Conservation (phyloP, 2,113 vertebrate genomes). For the Natator depressus region DNA sequence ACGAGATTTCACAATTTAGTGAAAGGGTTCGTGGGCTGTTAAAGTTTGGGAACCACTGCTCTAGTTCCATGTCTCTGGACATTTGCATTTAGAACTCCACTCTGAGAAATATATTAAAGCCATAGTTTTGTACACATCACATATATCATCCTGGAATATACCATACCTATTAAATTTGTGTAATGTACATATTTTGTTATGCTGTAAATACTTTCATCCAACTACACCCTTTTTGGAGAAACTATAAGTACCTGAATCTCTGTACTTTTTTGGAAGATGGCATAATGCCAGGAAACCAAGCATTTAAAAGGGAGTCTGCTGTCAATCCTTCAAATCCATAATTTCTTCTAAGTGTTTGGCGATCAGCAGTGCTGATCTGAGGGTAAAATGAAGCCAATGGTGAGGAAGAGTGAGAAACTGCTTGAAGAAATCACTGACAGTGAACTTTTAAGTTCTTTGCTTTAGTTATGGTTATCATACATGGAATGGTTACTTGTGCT, state of each 20-base stretch:
- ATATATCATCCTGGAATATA: background rate
- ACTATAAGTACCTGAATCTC: background rate
- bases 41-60: background rate
- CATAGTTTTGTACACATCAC: background rate
- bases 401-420: background rate
- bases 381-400: slow-evolving; percentile 17
- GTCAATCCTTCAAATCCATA: background rate
- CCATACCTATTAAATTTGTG: background rate
- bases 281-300: background rate
- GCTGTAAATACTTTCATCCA: background rate
- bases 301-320: background rate
- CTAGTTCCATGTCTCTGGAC: background rate
- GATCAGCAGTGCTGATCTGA: background rate
- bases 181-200: background rate
- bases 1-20: no score
- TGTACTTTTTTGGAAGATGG: fast-evolving
- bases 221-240: background rate
- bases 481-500: background rate
- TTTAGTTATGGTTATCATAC: background rate
- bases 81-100: background rate
- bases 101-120: background rate
- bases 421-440: background rate
- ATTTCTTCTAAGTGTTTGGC: background rate
- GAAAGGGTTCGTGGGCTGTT: no score
- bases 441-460: background rate